phyloP scores from a whole-genome alignment of 2,797 vertebrate species.

The Phyllotis vaccarum region DNA sequence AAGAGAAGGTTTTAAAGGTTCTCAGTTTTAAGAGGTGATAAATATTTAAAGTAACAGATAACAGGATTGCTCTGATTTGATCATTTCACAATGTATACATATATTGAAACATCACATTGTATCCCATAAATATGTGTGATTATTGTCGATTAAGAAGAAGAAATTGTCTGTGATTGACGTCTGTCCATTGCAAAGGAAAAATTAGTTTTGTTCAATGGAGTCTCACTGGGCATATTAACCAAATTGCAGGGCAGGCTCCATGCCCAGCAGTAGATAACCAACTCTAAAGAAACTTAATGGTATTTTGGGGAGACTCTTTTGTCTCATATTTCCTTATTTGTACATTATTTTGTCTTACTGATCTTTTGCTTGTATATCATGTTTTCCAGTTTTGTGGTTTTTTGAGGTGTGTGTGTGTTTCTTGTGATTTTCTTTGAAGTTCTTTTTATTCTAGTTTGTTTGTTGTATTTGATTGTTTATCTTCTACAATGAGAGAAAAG shows the following conservation, averaged over 20 bases:
- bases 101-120: background rate
- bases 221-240: background rate
- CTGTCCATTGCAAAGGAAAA: background rate
- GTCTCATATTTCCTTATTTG: background rate
- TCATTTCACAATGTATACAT: background rate
- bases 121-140: background rate
- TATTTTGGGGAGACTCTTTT: background rate
- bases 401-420: background rate
- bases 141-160: background rate
- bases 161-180: background rate
- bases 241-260: background rate
- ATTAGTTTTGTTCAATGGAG: background rate
- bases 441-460: background rate
- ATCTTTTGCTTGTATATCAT: background rate
- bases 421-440: background rate
- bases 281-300: background rate
- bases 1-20: background rate
- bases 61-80: background rate
- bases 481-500: background rate
- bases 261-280: background rate
- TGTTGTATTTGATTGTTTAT: background rate
- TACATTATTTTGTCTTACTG: too few relatives aligned
- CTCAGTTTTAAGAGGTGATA: background rate
- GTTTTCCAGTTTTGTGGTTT: background rate
- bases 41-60: background rate